Base-by-base conservation (phyloP, 2,888 invertebrate species). In the Diarsia rubi region DNA sequence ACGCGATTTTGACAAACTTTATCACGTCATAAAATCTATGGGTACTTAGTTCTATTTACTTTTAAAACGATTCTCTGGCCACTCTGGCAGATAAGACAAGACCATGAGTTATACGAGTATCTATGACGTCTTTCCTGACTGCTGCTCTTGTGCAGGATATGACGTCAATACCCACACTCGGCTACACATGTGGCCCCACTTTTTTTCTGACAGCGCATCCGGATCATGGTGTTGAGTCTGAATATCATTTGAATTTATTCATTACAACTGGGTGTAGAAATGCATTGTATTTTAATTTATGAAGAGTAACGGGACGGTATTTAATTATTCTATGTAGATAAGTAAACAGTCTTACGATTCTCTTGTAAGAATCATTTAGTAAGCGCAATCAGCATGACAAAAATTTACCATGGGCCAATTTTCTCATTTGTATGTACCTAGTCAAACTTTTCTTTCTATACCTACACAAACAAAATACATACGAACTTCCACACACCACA, bases 91-190 rank as follows among this genome's bases (percentile, higher is more conserved):
- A 24, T 31, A 27, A 52, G n/a, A 66, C 21, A 49, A 49, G 69
- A 69, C 75, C 69, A 69, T 75, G 69, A 63, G 31, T 57, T n/a
- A n/a, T n/a, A n/a, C n/a, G n/a, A n/a, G n/a, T n/a, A n/a, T 49
- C 62, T 74, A 64, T 82, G 78, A 85, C 77, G 82, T 77, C 45
- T 73, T 71, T 78, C 74, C 87, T 60, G 63, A 42, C 59, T 60
- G 70, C 76, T 71, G 63, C 77, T 71, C 27, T 68, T 54, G 57
- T 81, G 67, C 78, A 79, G 85, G 88, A 87, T 63, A 60, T 83
- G 83, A 82, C 80, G 86, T 82, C 79, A 81, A 37, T n/a, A 42
- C 73, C 83, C 73, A 88, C 86, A 83, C 80, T 80, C 77, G 75
- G 71, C 31, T 77, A 75, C 83, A 79, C 77, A 85, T 85, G 73